Evolutionary conservation across 2,888 invertebrate species (phyloP), one percentile per base, ranked within the genome.

Genomic region (Rotaria macrura): DNA sequence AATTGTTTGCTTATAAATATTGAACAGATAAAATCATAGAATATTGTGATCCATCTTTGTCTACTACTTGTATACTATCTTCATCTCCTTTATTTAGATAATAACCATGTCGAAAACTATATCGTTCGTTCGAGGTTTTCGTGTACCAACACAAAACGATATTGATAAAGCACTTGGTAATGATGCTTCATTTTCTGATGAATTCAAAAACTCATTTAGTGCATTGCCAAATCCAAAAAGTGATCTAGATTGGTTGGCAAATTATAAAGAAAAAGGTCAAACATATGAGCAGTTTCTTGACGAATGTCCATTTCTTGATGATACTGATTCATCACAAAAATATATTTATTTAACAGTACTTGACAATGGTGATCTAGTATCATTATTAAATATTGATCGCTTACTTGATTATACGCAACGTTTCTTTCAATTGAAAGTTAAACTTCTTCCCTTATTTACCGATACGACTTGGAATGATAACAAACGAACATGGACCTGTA

Each of bases 221-320:
- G n/a, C 79, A 43, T 43, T 79, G n/a, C 25, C 79, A 40, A n/a
- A 2, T 25, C 90, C 90, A 25, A 87, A 88, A 14, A 87, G 87
- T 84, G 87, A 88, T 34, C 88, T 89, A 87, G 90, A 90, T 86
- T 90, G 90, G 90, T 85, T 90, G n/a, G 89, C 90, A 14, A 89
- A 89, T 87, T 90, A 89, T 86, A 88, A 88, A 84, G 90, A 89
- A 85, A 88, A 89, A 40, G 89, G 90, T 6, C 90, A 90, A 87
- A 89, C 89, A 4, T 90, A 88, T 86, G 85, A 85, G 49, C 85
- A 89, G 83, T 90, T 89, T 85, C 83, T 88, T 12, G 83, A 87
- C 40, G 88, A 89, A 83, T 89, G 89, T 87, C 89, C 90, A 12
- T 89, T 87, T 29, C 74, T 89, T 20, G 43, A 40, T 25, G 79